Base-by-base conservation (phyloP, 2,797 vertebrate genomes). In the Australoheros facetus region DNA sequence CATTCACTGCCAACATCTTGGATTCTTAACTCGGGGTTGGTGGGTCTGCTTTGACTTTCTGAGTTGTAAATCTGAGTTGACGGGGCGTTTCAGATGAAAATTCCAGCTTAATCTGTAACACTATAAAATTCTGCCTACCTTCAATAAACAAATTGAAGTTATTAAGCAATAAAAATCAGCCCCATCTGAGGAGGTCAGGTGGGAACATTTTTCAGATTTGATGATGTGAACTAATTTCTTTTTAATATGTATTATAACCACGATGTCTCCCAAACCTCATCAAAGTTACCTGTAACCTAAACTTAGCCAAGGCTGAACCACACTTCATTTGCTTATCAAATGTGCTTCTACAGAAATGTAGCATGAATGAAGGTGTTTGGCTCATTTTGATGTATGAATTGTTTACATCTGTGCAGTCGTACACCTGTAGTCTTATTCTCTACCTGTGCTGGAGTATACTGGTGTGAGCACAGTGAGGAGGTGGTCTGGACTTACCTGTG, bases 401-500 rank as follows among this genome's bases (percentile, higher is more conserved):
- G 21, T 56, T 56, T 16, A 56, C 13, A 28, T 56, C 55, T 28
- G 12, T 26, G 54, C 21, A 66, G 60, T 48, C 42, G 11, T 26
- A 48, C 23, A 48, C 60, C 3, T 28, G 62, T 48, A 7, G 42
- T 48, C 26, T 69, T 30, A 69, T 28, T 48, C 16, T 30, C 23
- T 48, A 4, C 3, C 42, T 69, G 16, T 69, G 45, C 42, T 5
- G 1, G 23, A 69, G 62, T 10, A n/a, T 16, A 19, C 26, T 45
- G 9, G 7, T 14, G 10, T 32, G 7, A 13, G 5, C 12, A 21
- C 4, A 21, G 48, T 23, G 10, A 59, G 45, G 12, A 60, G 12
- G 48, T n/a, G 54, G 64, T 42, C n/a, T 54, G 23, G 37, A 21
- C 86, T 88, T 95, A 99, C 98, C 96, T 99, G 98, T 13, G 98